Conservation (phyloP, 92 coral and sea anemone genomes). For the Parazoanthus swiftii region DNA sequence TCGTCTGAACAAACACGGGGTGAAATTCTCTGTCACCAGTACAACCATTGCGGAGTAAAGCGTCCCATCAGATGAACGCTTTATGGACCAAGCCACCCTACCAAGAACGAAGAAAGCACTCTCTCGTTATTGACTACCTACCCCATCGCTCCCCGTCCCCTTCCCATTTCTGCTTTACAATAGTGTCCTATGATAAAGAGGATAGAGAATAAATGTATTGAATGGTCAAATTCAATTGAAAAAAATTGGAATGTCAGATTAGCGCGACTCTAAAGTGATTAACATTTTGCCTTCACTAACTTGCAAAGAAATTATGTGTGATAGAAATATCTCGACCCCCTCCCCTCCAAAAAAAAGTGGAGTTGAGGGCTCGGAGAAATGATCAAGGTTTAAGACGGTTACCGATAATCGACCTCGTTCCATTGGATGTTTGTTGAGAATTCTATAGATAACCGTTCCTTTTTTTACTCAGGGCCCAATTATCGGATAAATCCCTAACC, state of each 20-base stretch:
- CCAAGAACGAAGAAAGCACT: not conserved
- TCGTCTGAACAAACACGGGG: constrained; percentile 82
- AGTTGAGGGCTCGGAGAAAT: not conserved
- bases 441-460: too few species aligned
- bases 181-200: not conserved
- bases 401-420: too few species aligned
- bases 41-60: constrained; percentile 63
- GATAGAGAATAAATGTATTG: not conserved
- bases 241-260: not conserved
- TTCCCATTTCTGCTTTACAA: not conserved
- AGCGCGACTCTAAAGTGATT: not conserved
- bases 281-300: not conserved
- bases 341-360: not conserved
- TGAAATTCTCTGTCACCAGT: constrained; percentile 76
- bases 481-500: too few species aligned
- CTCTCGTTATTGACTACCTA: not conserved
- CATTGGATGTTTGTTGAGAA: too few species aligned
- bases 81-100: not conserved
- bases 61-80: not conserved
- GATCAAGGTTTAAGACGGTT: not conserved
- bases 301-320: too few species aligned
- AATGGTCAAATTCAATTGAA: not conserved
- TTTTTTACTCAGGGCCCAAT: too few species aligned
- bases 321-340: not conserved
- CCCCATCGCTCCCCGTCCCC: not conserved